These are phyloP conservation scores for Drosophila santomea DNA, from an alignment of 1,140 invertebrate genomes.

Conservation along the genomic window DNA sequence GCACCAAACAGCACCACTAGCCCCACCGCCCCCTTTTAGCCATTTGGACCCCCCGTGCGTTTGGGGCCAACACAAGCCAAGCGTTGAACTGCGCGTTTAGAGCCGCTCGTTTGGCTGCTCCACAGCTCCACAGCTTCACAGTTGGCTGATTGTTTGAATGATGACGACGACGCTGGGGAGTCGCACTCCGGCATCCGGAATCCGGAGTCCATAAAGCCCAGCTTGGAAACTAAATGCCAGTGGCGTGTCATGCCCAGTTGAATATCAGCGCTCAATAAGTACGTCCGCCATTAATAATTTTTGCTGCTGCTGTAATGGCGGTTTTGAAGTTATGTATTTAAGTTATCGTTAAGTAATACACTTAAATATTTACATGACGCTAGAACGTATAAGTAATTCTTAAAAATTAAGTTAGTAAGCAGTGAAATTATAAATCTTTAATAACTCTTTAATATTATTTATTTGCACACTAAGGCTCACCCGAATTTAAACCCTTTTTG, in stretches of 20 bases:
- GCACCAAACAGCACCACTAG: constrained; percentile 2
- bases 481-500: not conserved
- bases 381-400: too few relatives aligned
- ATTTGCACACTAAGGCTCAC: not conserved
- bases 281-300: constrained; percentile 15
- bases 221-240: constrained; percentile 63
- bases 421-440: too few relatives aligned
- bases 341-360: not conserved
- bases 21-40: not conserved
- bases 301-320: not conserved
- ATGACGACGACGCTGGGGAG: constrained; percentile 61
- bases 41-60: constrained; percentile 9
- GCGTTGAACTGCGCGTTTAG: constrained; percentile 80
- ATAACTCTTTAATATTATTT: not conserved
- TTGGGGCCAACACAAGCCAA: constrained; percentile 56
- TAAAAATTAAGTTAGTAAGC: too few relatives aligned
- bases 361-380: too few relatives aligned
- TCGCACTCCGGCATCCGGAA: constrained; percentile 7
- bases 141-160: constrained; percentile 82
- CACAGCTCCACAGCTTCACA: constrained; percentile 65
- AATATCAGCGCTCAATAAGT: constrained; percentile 49
- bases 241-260: constrained; percentile 74
- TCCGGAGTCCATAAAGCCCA: constrained; percentile 61
- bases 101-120: constrained; percentile 72
- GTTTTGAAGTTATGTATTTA: not conserved